Evolutionary conservation across 2,113 vertebrate genomes (phyloP).

Genomic region (Syngnathus scovelli): DNA sequence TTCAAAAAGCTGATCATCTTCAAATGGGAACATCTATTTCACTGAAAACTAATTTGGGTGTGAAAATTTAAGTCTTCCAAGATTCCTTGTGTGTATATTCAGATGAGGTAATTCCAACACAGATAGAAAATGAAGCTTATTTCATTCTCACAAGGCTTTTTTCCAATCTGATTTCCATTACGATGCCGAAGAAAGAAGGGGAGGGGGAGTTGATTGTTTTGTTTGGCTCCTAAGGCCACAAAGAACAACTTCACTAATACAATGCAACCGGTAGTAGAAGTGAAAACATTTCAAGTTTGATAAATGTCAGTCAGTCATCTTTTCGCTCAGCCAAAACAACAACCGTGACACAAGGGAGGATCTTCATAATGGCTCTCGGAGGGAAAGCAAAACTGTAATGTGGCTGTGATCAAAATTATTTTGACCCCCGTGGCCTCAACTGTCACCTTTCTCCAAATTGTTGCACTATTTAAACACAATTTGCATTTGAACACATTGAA

Average conservation of each 20-base stretch:
- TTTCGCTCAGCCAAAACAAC: neutral
- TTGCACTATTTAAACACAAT: no score
- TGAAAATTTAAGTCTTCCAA: conserved; percentile 64
- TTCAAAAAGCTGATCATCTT: conserved; percentile 48
- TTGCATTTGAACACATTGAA: neutral
- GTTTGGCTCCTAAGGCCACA: neutral
- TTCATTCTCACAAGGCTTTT: conserved; percentile 63
- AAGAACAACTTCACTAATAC: neutral
- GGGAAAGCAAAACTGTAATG: no score
- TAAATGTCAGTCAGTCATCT: neutral
- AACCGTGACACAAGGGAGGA: neutral
- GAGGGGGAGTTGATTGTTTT: neutral
- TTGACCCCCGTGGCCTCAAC: no score
- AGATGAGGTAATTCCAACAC: conserved; percentile 65
- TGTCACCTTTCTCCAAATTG: no score
- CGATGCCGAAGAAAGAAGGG: conserved; percentile 35
- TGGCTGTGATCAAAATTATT: no score
- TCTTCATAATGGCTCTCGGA: no score
- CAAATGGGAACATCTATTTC: conserved; percentile 47
- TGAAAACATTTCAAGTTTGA: neutral
- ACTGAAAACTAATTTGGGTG: conserved; percentile 61
- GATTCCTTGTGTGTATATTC: conserved; percentile 58
- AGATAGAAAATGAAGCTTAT: conserved; percentile 42
- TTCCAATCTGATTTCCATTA: conserved; percentile 67
- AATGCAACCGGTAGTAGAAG: neutral